These are phyloP conservation scores for Cephus nigrinus DNA, from an alignment of 2,888 invertebrate genomes.

Conservation along the genomic window DNA sequence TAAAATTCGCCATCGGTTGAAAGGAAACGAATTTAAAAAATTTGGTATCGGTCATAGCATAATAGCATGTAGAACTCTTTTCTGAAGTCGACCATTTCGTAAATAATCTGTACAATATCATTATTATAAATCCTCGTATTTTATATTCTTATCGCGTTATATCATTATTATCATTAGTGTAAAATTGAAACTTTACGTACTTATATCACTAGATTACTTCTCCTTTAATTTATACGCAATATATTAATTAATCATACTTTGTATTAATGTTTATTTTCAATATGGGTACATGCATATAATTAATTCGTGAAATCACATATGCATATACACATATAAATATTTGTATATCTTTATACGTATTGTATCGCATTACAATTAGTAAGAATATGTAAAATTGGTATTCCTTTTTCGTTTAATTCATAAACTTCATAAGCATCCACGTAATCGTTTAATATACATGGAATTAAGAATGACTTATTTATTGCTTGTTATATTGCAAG, in stretches of 20 bases:
- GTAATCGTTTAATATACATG: constrained; percentile 63
- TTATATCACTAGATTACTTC: constrained; percentile 59
- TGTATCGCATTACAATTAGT: constrained; percentile 62
- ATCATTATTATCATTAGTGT: constrained; percentile 66
- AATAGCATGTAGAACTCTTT: constrained; percentile 50
- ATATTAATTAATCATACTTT: neutral
- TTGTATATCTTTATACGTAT: constrained; percentile 63
- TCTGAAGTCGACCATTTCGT: constrained; percentile 61
- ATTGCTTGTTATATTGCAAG: constrained; percentile 66
- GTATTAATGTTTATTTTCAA: too few relatives aligned
- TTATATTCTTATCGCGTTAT: constrained; percentile 63
- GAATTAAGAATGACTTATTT: constrained; percentile 64
- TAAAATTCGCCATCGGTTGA: too few relatives aligned
- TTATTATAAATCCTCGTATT: constrained; percentile 64
- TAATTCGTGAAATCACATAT: neutral
- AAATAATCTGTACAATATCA: constrained; percentile 66
- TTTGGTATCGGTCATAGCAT: too few relatives aligned
- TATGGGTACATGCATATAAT: too few relatives aligned
- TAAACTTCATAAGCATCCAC: constrained; percentile 63
- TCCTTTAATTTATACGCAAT: constrained; percentile 24
- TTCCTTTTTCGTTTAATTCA: constrained; percentile 57
- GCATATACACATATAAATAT: constrained; percentile 46
- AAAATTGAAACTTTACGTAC: constrained; percentile 65
- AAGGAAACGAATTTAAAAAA: too few relatives aligned
- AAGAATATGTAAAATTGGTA: constrained; percentile 67